Conservation (phyloP, 2,888 invertebrate genomes). For the Synanthedon andrenaeformis region DNA sequence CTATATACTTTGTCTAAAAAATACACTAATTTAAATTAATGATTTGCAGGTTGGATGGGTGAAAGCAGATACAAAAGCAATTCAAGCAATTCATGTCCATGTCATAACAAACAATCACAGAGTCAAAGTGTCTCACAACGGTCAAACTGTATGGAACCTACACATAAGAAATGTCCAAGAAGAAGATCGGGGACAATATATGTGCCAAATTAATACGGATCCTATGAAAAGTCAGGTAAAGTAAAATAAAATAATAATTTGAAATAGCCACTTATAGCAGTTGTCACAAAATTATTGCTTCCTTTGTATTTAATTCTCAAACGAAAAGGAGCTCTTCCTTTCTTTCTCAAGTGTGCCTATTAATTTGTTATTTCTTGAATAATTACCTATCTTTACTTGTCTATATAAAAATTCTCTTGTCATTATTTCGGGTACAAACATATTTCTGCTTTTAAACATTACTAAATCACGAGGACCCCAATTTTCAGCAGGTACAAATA, state of each 20-base stretch:
- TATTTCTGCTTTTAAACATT: conserved; percentile 49
- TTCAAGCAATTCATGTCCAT: conserved; percentile 92
- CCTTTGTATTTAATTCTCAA: not conserved
- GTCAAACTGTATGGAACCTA: conserved; percentile 90
- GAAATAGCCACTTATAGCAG: not conserved
- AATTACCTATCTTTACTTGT: conserved; percentile 52
- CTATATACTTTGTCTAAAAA: no score
- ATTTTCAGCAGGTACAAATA: conserved; percentile 24
- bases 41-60: conserved; percentile 88
- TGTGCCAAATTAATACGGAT: conserved; percentile 95
- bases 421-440: conserved; percentile 65
- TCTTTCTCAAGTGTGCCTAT: no score
- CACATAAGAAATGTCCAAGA: conserved; percentile 88
- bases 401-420: conserved; percentile 61
- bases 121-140: conserved; percentile 86
- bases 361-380: conserved; percentile 9
- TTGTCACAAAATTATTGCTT: conserved; percentile 11
- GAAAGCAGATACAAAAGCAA: conserved; percentile 92
- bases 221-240: conserved; percentile 94
- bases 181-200: conserved; percentile 90
- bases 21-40: no score
- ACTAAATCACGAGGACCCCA: conserved; percentile 52
- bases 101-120: conserved; percentile 93
- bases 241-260: conserved; percentile 15
- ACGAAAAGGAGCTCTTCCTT: no score